These are phyloP conservation scores for Chionoecetes opilio DNA, from an alignment of 1,140 invertebrate species.

Conservation along the genomic window DNA sequence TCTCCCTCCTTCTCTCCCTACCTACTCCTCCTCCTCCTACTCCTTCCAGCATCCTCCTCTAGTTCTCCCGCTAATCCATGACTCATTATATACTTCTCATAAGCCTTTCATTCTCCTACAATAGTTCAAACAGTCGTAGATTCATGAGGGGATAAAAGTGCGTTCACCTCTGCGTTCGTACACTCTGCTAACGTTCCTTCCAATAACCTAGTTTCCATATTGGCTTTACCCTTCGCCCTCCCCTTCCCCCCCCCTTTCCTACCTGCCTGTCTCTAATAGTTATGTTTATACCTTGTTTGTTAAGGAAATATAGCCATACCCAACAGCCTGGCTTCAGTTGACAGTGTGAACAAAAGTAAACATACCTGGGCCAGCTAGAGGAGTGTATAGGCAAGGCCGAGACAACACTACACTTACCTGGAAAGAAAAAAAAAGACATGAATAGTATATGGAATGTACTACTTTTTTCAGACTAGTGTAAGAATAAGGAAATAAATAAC, in stretches of 20 bases:
- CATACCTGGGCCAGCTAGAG: not conserved
- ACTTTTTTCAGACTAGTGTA: too few species aligned
- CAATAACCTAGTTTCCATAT: too few species aligned
- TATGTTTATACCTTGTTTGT: not conserved
- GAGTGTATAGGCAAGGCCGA: not conserved
- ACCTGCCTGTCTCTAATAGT: not conserved
- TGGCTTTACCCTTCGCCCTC: not conserved
- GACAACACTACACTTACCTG: not conserved
- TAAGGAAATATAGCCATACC: not conserved
- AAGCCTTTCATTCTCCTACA: not conserved
- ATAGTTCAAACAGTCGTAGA: too few species aligned
- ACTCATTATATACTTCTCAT: not conserved
- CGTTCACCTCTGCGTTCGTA: too few species aligned
- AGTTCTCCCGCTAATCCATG: not conserved
- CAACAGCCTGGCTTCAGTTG: not conserved
- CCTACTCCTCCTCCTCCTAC: not conserved
- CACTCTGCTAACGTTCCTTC: too few species aligned
- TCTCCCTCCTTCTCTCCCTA: not conserved
- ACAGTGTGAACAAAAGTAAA: not conserved
- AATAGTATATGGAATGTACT: too few species aligned
- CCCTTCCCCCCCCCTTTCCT: not conserved
- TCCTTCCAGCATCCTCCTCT: not conserved
- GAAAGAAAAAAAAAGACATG: not conserved
- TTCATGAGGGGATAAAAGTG: too few species aligned
- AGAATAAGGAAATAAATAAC: too few species aligned